Evolutionary conservation across 2,113 vertebrate genomes (phyloP), one percentile per base, ranked within the genome.

Genomic region (Otis tarda): DNA sequence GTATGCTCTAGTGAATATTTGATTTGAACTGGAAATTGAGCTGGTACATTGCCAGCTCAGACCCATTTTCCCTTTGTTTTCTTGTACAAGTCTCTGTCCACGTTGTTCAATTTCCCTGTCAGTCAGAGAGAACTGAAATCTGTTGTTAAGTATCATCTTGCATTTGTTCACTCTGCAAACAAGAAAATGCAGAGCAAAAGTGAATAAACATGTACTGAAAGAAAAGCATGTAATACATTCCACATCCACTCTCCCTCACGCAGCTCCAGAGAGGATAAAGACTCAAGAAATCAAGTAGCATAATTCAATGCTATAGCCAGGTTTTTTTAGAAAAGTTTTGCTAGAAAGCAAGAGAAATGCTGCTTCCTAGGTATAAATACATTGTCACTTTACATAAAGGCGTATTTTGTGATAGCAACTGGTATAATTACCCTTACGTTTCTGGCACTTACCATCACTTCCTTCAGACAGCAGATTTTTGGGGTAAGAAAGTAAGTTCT

Each of bases 21-120:
- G 85, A 90, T 92, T 31, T 39, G 79, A 77, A 94, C 63, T 90
- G 86, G 85, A 95, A 96, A 95, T 94, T 74, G 78, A 95, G 59
- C 93, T 95, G 93, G 82, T 91, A 6, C 15, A 28, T 82, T 95
- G 73, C 92, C 95, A 96, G 65, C 89, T 73, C 69, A 92, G 92
- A 57, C 83, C 41, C 39, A 37, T 30, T 81, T 90, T 70, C 45
- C n/a, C 57, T 93, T 95, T 96, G 82, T 95, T 94, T 87, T 53
- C 73, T 60, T 82, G 57, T 37, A 63, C 37, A 65, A 78, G 56
- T 78, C 43, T 82, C 45, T 75, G 28, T 76, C 87, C 28, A 0
- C 33, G 21, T 57, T 80, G 33, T 88, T 92, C 78, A 63, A 23
- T 89, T 93, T 93, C 49, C 31, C 65, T 96, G 89, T 90, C 82